phyloP scores from a whole-genome alignment of 2,888 invertebrate species.

The Apodemia hepburni region DNA sequence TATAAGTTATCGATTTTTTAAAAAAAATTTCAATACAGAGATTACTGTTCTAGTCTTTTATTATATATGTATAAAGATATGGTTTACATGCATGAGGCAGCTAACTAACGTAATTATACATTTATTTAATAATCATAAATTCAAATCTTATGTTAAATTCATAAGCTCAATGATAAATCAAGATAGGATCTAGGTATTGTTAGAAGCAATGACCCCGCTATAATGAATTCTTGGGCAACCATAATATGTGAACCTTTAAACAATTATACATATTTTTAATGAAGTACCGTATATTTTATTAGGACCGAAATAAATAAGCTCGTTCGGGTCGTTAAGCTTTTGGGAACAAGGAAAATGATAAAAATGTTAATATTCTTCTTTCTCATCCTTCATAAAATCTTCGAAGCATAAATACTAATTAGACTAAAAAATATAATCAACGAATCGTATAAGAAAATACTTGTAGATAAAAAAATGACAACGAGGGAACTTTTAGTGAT shows the following conservation, averaged over 20 bases:
- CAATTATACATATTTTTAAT: slow-evolving; percentile 34
- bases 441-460: not conserved
- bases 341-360: slow-evolving; percentile 7
- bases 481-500: not conserved
- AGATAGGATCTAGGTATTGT: slow-evolving; percentile 36
- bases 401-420: slow-evolving; percentile 9
- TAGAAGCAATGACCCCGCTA: slow-evolving; percentile 31
- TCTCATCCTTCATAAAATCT: slow-evolving; percentile 14
- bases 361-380: slow-evolving; percentile 6
- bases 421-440: not conserved
- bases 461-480: not conserved
- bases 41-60: too few relatives aligned
- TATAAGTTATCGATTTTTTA: too few relatives aligned
- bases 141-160: slow-evolving; percentile 1
- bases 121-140: slow-evolving; percentile 4
- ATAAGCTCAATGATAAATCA: slow-evolving; percentile 37
- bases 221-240: slow-evolving; percentile 31
- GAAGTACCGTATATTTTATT: slow-evolving; percentile 12
- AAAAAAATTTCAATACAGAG: too few relatives aligned
- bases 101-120: not conserved
- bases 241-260: slow-evolving; percentile 35
- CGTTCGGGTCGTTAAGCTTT: slow-evolving; percentile 14
- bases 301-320: slow-evolving; percentile 12
- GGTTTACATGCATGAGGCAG: not conserved
- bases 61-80: too few relatives aligned